Base-by-base conservation (phyloP, 2,888 invertebrate species). In the Ryuthela nishihirai region DNA sequence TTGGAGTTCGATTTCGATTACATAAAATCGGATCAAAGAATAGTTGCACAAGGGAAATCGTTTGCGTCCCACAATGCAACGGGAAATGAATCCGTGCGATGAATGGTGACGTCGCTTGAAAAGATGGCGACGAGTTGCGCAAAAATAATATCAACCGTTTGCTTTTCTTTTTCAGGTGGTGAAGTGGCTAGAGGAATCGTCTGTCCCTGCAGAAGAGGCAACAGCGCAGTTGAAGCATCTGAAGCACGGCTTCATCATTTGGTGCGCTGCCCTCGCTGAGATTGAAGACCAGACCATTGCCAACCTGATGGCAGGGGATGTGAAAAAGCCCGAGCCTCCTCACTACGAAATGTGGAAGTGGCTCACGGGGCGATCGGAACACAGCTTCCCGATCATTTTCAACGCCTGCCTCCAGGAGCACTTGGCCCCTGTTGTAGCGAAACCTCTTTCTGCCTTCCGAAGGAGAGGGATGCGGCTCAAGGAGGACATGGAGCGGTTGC, bases 341-440 rank as follows among this genome's bases (percentile, higher is more conserved):
- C 47, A 44, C 3, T 44, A 38, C 67, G 91, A 91, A 75, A 75
- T 87, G 2, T 70, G 87, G 0, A 84, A 83, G 73, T 88, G 86
- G 81, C 62, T 82, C 0, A 70, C 87, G 23, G 83, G 88, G 0
- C 73, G 78, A 26, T 89, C 92, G 1, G 81, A 85, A 24, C 90
- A 94, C 71, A 94, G 93, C 0, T 78, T 93, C 18, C 85, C 93
- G 58, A 92, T 84, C 0, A 76, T 91, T 2, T 70, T 83, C 5
- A 59, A 59, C 21, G 59, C 59, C 0, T 59, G 47, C 18, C 39
- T 40, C 20, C 59, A 59, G 20, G 59, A 59, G 24, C 43, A 59
- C 23, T 24, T 59, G 1, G 59, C 59, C 1, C 59, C 59, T 3
- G 2, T 53, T 0, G 10, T 43, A 12, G 10, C n/a, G 18, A 53